Percentiles rank a stretch among this genome's conserved stretches.
Conservation (phyloP, 2,113 vertebrate species). For the Tragelaphus buxtoni region DNA sequence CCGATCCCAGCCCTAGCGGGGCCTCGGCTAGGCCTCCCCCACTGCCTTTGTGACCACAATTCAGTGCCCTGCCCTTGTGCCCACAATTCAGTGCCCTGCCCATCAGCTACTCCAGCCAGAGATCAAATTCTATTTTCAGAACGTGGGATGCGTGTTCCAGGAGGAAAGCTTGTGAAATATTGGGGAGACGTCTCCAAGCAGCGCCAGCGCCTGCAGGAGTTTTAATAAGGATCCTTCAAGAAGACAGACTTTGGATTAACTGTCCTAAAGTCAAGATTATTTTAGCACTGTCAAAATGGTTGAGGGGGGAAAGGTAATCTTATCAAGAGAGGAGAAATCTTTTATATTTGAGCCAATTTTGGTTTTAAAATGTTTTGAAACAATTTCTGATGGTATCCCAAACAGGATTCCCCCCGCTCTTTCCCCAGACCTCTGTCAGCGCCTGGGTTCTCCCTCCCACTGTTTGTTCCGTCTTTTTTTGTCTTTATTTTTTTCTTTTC, state of each 20-base stretch:
- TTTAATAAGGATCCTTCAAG: slow-evolving; percentile 43
- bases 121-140: slow-evolving; percentile 65
- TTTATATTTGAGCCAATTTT: slow-evolving; percentile 58
- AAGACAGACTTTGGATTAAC: slow-evolving; percentile 52
- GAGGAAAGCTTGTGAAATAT: slow-evolving; percentile 69
- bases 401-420: background rate
- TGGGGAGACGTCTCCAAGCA: slow-evolving; percentile 13
- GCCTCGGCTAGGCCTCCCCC: background rate
- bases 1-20: background rate
- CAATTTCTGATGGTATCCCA: slow-evolving; percentile 34
- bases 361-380: slow-evolving; percentile 57
- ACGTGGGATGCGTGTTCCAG: slow-evolving; percentile 7
- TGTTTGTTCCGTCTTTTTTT: background rate
- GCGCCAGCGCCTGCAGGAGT: background rate
- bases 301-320: slow-evolving; percentile 19
- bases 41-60: background rate
- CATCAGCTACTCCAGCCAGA: background rate
- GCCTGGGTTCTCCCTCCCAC: background rate
- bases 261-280: slow-evolving; percentile 30
- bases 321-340: slow-evolving; percentile 62
- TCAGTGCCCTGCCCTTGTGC: background rate
- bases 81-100: background rate
- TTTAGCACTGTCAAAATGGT: slow-evolving; percentile 9
- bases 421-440: background rate
- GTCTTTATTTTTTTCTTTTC: background rate